Evolutionary conservation across 2,113 vertebrate species (phyloP), one percentile per base, ranked within the genome.

Genomic region (Phalacrocorax brasilianus): DNA sequence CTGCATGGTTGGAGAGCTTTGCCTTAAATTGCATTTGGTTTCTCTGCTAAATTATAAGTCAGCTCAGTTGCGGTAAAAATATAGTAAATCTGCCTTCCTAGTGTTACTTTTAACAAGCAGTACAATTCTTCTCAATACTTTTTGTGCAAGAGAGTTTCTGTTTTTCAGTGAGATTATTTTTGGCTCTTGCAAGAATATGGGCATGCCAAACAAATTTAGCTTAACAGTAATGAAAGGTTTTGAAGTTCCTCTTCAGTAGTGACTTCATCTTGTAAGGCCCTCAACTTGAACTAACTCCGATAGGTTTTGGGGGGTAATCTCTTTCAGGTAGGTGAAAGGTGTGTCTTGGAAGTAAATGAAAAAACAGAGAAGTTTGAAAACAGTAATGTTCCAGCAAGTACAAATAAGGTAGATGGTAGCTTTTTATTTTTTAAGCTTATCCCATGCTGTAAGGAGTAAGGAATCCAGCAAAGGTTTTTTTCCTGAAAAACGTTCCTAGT

Each of bases 381-480:
- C 63, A 90, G 8, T 73, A 32, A 52, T 89, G 58, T 92, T 95
- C 49, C 74, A 87, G 17, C 82, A 81, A 91, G 89, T 95, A 92
- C 81, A 95, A 95, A 91, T 93, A 95, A 89, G 71, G 66, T 89
- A 87, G 76, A 82, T 82, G 58, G n/a, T 47, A 79, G 58, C n/a
- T 81, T 88, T 95, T 52, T 52, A 56, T 14, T 14, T 68, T 68
- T 61, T 13, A 76, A 85, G 49, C 26, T 96, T 96, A 53, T 91
- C 81, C 80, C 50, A 91, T 96, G 93, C 78, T 88, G 45, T 95
- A 92, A 91, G 88, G 52, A 59, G 53, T 85, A 94, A 95, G 86
- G 95, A 97, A 96, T 96, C 74, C 66, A 92, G 70, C 45, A 89
- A 70, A 91, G 58, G 18, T 89, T 96, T 92, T 87, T 87, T 21